Base-by-base conservation (phyloP, 2,888 invertebrate species). In the Drosophila nr. fundita region DNA sequence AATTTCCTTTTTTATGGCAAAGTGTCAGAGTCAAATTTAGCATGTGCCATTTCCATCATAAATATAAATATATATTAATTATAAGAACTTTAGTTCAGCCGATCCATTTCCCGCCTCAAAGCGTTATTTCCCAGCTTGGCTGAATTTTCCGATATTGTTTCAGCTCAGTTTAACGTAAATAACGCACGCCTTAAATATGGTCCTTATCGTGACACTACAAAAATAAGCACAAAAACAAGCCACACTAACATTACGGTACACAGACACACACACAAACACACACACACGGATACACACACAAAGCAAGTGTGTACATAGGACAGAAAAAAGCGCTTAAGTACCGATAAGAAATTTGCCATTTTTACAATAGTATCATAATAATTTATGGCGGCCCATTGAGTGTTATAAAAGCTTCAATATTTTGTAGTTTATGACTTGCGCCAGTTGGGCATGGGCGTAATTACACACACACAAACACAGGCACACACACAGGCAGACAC, bases 341-440 rank as follows among this genome's bases (percentile, higher is more conserved):
- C 80, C 90, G 90, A 90, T 90, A 88, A 87, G 90, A 80, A 90
- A 86, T 91, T 88, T 90, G 90, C 86, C 86, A 90, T 83, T 88
- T 91, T 87, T 83, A 89, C 85, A 87, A 83, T 83, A 85, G 83
- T 91, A 91, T 91, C 91, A 83, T 85, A 84, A 91, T 91, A 91
- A 90, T 91, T 91, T 91, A 91, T 91, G 85, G 80, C 79, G 60
- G 78, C 73, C 91, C 85, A 91, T 91, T 91, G 89, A 83, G 87
- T 84, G 81, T 82, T 84, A 88, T 91, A 91, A 91, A 91, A 91
- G 83, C 90, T 86, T 91, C 91, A 90, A 91, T 89, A 91, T 89
- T 87, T 84, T 85, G 87, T 91, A 89, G 89, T 87, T 91, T 91
- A 90, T 87, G 86, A 83, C 87, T 78, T 90, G 76, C 79, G 73